Evolutionary conservation across 2,797 vertebrate genomes (phyloP), one percentile per base, ranked within the genome.

Genomic region (Lepilemur septentrionalis): DNA sequence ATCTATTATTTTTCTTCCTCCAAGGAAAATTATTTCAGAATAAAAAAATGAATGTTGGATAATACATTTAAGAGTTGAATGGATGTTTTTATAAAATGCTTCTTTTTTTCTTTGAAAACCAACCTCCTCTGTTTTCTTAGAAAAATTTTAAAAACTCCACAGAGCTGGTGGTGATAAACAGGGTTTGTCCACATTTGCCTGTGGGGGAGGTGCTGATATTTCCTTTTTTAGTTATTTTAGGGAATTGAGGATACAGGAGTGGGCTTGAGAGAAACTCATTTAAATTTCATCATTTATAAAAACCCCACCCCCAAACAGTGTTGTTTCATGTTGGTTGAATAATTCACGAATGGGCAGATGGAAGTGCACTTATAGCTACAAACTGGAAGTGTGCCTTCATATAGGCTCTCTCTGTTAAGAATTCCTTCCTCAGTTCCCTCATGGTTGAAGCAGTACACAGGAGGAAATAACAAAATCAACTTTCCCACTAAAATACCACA

Each of bases 281-380:
- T 94, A 79, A 94, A 94, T 96, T 89, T 96, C 92, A 94, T 41
- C 75, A 70, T 85, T 96, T 76, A 52, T 78, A 73, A 82, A 94
- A 69, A 59, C 10, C 32, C 43, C 67, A 75, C 41, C 85, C 81
- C 25, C 84, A 94, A 75, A 82, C 52, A 92, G 90, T 84, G 91
- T 55, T 72, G 67, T 89, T 89, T 75, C 28, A 4, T 43, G 57
- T 86, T 92, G 88, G 65, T 61, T 96, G 97, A 97, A 94, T 96
- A 97, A 96, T 93, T 97, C 92, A 96, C 46, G 2, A 88, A 85
- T 1, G n/a, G 90, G 67, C 96, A 97, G 97, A 97, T 97, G 96
- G 97, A 80, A 78, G 18, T 30, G 20, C 48, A 73, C 88, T 96
- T 94, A 95, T 48, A 94, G 96, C 88, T 94, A 73, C 84, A 79